Conservation (phyloP, 2,113 vertebrate species). For the Sinosuthora webbiana region DNA sequence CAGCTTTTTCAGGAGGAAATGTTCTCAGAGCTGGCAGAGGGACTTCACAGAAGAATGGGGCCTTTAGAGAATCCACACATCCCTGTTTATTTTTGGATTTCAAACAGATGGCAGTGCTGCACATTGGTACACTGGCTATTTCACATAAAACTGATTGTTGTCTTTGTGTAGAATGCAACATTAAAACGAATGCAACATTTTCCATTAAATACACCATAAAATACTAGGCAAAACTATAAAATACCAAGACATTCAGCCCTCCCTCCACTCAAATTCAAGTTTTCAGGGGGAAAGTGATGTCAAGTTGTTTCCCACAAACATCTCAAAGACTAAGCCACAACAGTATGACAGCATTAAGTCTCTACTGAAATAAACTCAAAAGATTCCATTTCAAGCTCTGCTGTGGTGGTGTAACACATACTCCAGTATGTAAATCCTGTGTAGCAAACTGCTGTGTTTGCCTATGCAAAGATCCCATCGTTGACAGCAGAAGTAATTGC, state of each 20-base stretch:
- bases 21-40: background rate
- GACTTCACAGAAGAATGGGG: background rate
- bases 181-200: background rate
- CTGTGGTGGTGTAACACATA: rapidly evolving
- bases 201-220: background rate
- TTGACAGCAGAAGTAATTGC: background rate
- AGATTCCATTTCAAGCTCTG: background rate
- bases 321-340: background rate
- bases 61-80: background rate
- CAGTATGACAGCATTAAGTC: rapidly evolving
- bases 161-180: background rate
- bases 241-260: background rate
- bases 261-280: background rate
- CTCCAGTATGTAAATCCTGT: background rate
- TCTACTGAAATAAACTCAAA: background rate
- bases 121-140: background rate
- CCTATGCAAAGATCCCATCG: background rate
- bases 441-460: background rate
- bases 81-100: background rate
- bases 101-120: background rate
- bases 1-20: background rate
- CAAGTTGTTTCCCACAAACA: background rate
- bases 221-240: background rate
- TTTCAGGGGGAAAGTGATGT: background rate
- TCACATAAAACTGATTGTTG: background rate